Evolutionary conservation across 2,888 invertebrate species (phyloP).

Genomic region (Chrysina gloriosa): DNA sequence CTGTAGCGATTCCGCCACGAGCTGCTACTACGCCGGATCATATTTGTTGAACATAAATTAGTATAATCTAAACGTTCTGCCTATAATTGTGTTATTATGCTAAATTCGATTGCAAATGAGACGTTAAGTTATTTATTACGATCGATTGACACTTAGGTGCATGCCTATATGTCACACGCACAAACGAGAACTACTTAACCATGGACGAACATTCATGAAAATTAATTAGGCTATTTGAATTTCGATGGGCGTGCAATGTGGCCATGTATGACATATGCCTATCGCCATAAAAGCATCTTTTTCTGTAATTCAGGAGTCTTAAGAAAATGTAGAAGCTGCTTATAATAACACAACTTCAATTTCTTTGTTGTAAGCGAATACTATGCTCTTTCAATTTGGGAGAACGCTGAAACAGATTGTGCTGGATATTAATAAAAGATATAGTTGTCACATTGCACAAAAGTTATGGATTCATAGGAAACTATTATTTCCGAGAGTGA

Average conservation of each 20-base stretch:
- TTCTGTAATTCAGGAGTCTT: not conserved
- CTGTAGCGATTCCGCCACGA: conserved; percentile 29
- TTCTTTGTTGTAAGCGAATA: no score
- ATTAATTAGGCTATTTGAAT: conserved; percentile 17
- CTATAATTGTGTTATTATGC: conserved; percentile 45
- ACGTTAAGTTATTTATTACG: conserved; percentile 42
- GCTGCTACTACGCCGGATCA: conserved; percentile 39
- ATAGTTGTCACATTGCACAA: no score
- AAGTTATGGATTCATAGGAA: no score
- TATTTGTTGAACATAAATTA: conserved; percentile 47
- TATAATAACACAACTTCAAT: no score
- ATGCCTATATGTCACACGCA: conserved; percentile 14
- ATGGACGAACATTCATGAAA: conserved; percentile 9
- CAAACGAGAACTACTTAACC: conserved; percentile 18
- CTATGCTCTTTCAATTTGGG: no score
- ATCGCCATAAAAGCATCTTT: not conserved
- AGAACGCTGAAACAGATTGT: no score
- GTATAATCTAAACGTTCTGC: conserved; percentile 43
- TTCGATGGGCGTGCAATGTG: not conserved
- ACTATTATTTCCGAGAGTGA: no score
- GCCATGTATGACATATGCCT: not conserved
- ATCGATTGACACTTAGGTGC: conserved; percentile 40
- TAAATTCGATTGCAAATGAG: conserved; percentile 45
- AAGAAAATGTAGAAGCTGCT: no score
- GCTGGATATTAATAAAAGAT: no score